phyloP scores from a whole-genome alignment of 2,113 vertebrate species.

The Noturus placidus region DNA sequence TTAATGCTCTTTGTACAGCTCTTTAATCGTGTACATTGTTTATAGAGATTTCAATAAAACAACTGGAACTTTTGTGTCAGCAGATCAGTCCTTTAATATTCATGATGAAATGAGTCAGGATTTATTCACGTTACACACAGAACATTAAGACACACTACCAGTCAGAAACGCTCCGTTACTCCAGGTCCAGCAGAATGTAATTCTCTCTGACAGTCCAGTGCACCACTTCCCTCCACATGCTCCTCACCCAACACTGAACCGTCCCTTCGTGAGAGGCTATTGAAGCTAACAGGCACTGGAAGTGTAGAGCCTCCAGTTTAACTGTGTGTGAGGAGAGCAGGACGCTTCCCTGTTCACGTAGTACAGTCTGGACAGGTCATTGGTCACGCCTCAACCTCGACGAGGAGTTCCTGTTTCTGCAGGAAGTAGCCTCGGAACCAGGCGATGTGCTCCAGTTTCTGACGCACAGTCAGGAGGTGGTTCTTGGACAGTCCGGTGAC shows the following conservation, averaged over 20 bases:
- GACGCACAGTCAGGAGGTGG: slow-evolving; percentile 81
- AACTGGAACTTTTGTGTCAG: slow-evolving; percentile 15
- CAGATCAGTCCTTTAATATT: neutral
- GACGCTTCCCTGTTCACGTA: neutral
- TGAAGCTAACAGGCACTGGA: neutral
- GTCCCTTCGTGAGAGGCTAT: neutral
- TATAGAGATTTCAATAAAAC: slow-evolving; percentile 47
- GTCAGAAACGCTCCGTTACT: neutral
- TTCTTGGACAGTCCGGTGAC: slow-evolving; percentile 88
- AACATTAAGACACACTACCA: neutral
- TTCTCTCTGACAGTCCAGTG: neutral
- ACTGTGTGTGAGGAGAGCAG: neutral
- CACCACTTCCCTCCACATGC: neutral
- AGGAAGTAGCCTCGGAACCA: slow-evolving; percentile 95
- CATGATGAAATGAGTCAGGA: neutral
- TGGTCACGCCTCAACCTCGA: slow-evolving; percentile 71
- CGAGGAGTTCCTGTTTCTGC: slow-evolving; percentile 83
- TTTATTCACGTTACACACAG: neutral
- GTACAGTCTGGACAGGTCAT: slow-evolving; percentile 26
- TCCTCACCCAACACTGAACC: too few relatives aligned
- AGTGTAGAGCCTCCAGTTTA: neutral
- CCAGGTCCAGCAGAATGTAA: neutral
- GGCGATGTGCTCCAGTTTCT: slow-evolving; percentile 89
- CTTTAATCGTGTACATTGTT: slow-evolving; percentile 35
- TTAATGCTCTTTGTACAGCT: slow-evolving; percentile 37